Base-by-base conservation (phyloP, 2,113 vertebrate species). In the Callipepla squamata region DNA sequence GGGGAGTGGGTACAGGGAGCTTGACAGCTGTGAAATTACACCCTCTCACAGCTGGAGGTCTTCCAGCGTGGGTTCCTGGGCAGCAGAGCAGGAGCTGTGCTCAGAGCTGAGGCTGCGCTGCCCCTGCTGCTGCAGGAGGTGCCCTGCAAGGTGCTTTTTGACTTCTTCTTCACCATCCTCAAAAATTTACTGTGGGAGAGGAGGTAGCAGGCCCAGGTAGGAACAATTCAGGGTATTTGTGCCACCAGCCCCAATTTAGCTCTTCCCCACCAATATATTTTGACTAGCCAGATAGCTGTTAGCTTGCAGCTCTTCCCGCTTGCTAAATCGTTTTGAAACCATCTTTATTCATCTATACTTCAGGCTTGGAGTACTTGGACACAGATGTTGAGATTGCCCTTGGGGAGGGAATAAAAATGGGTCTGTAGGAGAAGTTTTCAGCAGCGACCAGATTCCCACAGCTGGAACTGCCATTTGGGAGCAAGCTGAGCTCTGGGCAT, bases 11-110 rank as follows among this genome's bases (percentile, higher is more conserved):
- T 79, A 68, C 0, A 3, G 74, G 69, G 51, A 13, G 13, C 62
- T 11, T 53, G 4, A 18, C 3, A 21, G 68, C 30, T 7, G 0
- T 36, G 65, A 19, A 78, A 12, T 14, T 6, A 17, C 25, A 2
- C 30, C 44, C n/a, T 87, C 13, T 1, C 11, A 9, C 8, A 3
- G 13, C 75, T 30, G 28, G 68, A 32, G 32, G 30, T 21, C 30
- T 89, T 57, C 15, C 38, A 44, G 1, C 13, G 38, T 2, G 4
- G 18, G 11, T 0, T 9, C 14, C n/a, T 4, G 44, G 14, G 40
- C 23, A 28, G 36, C 34, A 26, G 59, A 38, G 9, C 36, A 57
- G 34, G 9, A 47, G 69, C 0, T 51, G 82, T 44, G 72, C 36
- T 66, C 8, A 0, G 47, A 3, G 42, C 66, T n/a, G 50, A 2